Conservation (phyloP, 2,888 invertebrate genomes). For the Oxystoma pomonae region DNA sequence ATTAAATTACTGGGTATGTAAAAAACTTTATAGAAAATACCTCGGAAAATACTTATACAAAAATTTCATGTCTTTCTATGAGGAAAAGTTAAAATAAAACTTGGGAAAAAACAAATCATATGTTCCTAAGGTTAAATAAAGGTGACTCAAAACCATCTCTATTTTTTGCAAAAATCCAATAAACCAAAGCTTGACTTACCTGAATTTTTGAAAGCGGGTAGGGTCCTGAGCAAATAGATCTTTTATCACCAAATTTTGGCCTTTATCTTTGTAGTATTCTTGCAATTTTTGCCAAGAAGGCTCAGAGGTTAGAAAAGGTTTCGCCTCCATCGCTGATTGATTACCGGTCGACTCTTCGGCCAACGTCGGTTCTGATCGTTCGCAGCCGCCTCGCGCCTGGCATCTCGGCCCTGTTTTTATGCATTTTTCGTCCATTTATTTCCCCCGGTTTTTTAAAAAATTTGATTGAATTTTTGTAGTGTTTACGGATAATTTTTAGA, state of each 20-base stretch:
- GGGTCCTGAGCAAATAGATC: conserved; percentile 79
- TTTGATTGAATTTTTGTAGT: too few species aligned
- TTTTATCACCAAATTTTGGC: conserved; percentile 72
- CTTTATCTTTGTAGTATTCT: conserved; percentile 67
- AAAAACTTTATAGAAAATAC: too few species aligned
- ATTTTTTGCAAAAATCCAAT: neutral
- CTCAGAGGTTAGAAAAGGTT: conserved; percentile 58
- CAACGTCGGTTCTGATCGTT: neutral
- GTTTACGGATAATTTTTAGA: too few species aligned
- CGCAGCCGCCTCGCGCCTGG: conserved; percentile 21
- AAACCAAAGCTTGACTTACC: conserved; percentile 54
- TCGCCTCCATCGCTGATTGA: conserved; percentile 47
- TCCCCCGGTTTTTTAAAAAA: too few species aligned
- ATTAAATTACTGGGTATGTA: too few species aligned
- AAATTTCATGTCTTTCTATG: too few species aligned
- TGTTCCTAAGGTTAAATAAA: conserved; percentile 16
- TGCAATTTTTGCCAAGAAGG: conserved; percentile 72
- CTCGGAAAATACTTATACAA: too few species aligned
- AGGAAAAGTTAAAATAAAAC: too few species aligned
- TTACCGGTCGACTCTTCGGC: conserved; percentile 6
- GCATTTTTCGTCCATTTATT: conserved; percentile 24
- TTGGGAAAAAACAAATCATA: neutral
- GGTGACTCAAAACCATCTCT: conserved; percentile 10
- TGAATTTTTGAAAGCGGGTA: conserved; percentile 82
- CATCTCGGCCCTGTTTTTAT: conserved; percentile 25